These are phyloP conservation scores for Hormaphis cornu DNA, from an alignment of 1,140 invertebrate genomes.

Conservation along the genomic window DNA sequence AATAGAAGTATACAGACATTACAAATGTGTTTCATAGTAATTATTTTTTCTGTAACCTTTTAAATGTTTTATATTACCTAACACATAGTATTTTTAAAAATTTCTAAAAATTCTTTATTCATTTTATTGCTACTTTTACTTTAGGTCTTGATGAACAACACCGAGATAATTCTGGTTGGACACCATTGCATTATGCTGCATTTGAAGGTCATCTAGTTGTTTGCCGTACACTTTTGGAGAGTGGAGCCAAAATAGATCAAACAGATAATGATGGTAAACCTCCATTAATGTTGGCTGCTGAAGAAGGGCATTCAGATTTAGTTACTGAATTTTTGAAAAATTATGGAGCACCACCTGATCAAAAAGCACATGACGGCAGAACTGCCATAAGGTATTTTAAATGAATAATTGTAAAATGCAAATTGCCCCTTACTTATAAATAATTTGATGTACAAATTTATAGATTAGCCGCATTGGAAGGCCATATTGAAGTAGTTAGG, in stretches of 20 bases:
- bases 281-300: slow-evolving; percentile 75
- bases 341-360: slow-evolving; percentile 71
- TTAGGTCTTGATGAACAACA: slow-evolving; percentile 79
- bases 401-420: neutral
- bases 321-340: slow-evolving; percentile 62
- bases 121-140: neutral
- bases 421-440: neutral
- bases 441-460: slow-evolving; percentile 28
- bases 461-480: slow-evolving; percentile 71
- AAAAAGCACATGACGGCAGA: slow-evolving; percentile 85
- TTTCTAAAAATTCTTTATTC: neutral
- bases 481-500: slow-evolving; percentile 73
- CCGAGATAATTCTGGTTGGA: slow-evolving; percentile 85
- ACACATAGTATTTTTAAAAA: neutral
- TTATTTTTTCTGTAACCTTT: too few relatives aligned
- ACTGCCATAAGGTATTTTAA: slow-evolving; percentile 67
- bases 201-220: slow-evolving; percentile 88
- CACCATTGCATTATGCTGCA: slow-evolving; percentile 83
- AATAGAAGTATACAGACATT: too few relatives aligned
- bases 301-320: slow-evolving; percentile 72
- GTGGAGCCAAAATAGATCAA: slow-evolving; percentile 84
- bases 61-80: neutral
- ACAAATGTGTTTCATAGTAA: too few relatives aligned
- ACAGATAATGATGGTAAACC: slow-evolving; percentile 91
- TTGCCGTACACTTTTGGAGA: slow-evolving; percentile 74